Conservation (phyloP, 1,140 invertebrate species). For the Achatina immaculata region DNA sequence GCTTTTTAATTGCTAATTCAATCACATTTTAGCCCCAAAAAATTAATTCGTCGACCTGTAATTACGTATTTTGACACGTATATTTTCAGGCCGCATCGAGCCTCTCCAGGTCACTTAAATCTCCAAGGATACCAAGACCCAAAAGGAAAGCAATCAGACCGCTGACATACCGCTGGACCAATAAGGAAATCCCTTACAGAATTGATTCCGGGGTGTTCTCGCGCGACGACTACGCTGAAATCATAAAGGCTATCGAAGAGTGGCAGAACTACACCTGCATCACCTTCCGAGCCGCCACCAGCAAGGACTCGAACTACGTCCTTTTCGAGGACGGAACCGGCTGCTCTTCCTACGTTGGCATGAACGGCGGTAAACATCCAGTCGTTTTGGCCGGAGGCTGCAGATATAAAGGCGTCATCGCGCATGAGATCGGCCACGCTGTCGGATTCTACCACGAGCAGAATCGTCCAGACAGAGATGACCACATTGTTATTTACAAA, state of each 20-base stretch:
- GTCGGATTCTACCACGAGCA: constrained; percentile 77
- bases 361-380: constrained; percentile 19
- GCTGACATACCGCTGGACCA: not conserved
- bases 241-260: not conserved
- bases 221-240: not conserved
- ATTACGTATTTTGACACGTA: no score
- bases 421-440: constrained; percentile 68
- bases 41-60: no score
- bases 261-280: constrained; percentile 1
- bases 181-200: constrained; percentile 7
- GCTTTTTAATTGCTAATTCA: no score
- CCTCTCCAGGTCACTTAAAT: not conserved
- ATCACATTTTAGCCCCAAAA: no score
- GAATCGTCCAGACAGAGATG: constrained; percentile 68
- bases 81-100: not conserved
- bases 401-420: constrained; percentile 52
- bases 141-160: not conserved
- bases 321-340: constrained; percentile 14
- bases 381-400: constrained; percentile 29
- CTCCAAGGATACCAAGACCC: not conserved
- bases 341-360: constrained; percentile 34
- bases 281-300: not conserved
- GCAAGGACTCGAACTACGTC: not conserved
- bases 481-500: constrained; percentile 62
- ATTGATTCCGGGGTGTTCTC: not conserved